These are phyloP conservation scores for Apteryx mantelli DNA, from an alignment of 2,113 vertebrate species.

Conservation along the genomic window DNA sequence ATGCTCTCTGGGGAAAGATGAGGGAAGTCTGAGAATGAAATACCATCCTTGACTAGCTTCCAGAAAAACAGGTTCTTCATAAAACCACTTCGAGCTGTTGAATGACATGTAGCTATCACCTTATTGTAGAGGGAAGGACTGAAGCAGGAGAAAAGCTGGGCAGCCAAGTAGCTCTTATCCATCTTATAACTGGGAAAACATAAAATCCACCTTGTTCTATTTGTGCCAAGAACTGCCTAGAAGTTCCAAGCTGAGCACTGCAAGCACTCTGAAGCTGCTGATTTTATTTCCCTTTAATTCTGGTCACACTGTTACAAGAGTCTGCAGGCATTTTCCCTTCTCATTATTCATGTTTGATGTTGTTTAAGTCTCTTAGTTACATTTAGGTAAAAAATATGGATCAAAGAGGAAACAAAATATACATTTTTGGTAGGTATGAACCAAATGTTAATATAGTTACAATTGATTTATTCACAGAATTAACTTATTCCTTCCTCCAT, in stretches of 20 bases:
- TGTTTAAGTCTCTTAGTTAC: background rate
- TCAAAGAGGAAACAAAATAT: background rate
- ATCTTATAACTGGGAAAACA: background rate
- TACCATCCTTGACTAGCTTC: background rate
- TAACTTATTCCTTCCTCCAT: background rate
- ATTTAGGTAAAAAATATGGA: background rate
- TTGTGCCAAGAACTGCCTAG: background rate
- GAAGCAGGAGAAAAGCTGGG: background rate
- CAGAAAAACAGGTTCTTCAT: background rate
- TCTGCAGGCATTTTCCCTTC: background rate
- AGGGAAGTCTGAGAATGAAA: background rate
- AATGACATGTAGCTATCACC: background rate
- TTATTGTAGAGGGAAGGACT: background rate
- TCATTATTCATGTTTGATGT: background rate
- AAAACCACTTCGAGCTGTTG: background rate
- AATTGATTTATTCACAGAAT: background rate
- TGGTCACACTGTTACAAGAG: background rate
- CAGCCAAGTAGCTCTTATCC: background rate
- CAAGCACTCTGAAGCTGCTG: background rate
- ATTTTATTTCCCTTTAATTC: slow-evolving; percentile 18
- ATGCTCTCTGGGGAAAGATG: background rate
- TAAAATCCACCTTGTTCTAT: background rate
- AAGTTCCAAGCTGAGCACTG: background rate
- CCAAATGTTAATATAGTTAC: background rate
- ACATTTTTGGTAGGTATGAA: background rate